These are phyloP conservation scores for Chelonus formosanus DNA, from an alignment of 2,888 invertebrate genomes.

Conservation along the genomic window DNA sequence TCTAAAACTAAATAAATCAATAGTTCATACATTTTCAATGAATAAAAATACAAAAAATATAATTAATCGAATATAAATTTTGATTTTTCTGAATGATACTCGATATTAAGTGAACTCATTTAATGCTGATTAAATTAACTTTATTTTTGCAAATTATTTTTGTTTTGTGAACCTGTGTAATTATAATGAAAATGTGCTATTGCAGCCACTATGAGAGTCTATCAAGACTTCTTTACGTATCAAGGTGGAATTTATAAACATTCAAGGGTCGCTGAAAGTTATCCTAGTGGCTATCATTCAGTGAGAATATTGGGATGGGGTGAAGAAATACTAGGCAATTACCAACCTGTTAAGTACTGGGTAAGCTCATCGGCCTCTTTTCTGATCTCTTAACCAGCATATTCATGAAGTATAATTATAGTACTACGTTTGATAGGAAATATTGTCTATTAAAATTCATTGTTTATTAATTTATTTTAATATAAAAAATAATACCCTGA, in stretches of 20 bases:
- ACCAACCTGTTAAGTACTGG: conserved; percentile 81
- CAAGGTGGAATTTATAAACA: conserved; percentile 83
- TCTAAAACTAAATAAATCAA: too few species aligned
- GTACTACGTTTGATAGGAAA: too few species aligned
- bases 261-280: conserved; percentile 66
- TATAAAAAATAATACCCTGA: not conserved
- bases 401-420: too few species aligned
- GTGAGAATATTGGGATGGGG: conserved; percentile 95
- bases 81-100: too few species aligned
- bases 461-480: not conserved
- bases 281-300: conserved; percentile 81
- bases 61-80: too few species aligned
- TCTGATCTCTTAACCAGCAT: too few species aligned
- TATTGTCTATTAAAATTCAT: too few species aligned
- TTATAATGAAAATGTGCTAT: conserved; percentile 7
- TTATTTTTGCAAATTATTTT: not conserved
- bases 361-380: conserved; percentile 67
- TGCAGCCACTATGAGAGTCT: conserved; percentile 86
- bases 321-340: conserved; percentile 70
- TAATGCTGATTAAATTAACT: too few species aligned
- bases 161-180: not conserved
- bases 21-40: too few species aligned
- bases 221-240: conserved; percentile 94
- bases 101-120: too few species aligned
- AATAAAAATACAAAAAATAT: too few species aligned